Conservation (phyloP, 2,888 invertebrate genomes). For the Geophilus truncorum region DNA sequence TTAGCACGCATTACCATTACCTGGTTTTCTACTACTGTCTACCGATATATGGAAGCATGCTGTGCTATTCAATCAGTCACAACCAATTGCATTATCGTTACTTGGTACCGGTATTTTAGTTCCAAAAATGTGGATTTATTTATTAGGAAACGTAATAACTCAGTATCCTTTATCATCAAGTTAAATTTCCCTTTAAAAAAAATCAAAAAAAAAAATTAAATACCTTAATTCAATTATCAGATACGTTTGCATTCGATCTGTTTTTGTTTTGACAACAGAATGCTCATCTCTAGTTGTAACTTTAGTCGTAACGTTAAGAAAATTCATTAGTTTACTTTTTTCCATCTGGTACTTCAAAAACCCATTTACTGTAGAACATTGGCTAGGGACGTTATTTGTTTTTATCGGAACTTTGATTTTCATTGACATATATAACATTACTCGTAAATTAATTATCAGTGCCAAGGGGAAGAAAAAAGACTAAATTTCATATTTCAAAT, state of each 20-base stretch:
- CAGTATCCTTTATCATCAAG: slow-evolving; percentile 64
- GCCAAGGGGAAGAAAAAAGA: slow-evolving; percentile 15
- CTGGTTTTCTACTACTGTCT: slow-evolving; percentile 75
- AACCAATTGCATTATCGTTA: slow-evolving; percentile 57
- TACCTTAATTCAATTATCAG: slow-evolving; percentile 45
- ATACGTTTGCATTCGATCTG: slow-evolving; percentile 86
- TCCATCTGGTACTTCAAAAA: slow-evolving; percentile 93
- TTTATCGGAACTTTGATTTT: slow-evolving; percentile 91
- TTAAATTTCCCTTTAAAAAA: not conserved
- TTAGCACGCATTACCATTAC: slow-evolving; percentile 81
- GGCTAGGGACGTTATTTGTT: slow-evolving; percentile 83
- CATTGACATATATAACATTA: slow-evolving; percentile 58
- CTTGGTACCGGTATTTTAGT: slow-evolving; percentile 53
- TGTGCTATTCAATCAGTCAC: slow-evolving; percentile 60
- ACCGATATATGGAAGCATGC: slow-evolving; percentile 73
- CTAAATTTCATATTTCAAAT: no score
- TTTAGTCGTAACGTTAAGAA: slow-evolving; percentile 88
- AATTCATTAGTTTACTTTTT: slow-evolving; percentile 90
- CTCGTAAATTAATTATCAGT: slow-evolving; percentile 33
- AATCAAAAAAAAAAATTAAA: no score
- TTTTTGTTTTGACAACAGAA: slow-evolving; percentile 89
- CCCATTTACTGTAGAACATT: slow-evolving; percentile 84
- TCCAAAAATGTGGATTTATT: slow-evolving; percentile 70
- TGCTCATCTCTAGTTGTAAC: slow-evolving; percentile 92
- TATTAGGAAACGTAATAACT: slow-evolving; percentile 75